These are phyloP conservation scores for Lampris incognitus DNA, from an alignment of 2,113 vertebrate species.

Conservation along the genomic window DNA sequence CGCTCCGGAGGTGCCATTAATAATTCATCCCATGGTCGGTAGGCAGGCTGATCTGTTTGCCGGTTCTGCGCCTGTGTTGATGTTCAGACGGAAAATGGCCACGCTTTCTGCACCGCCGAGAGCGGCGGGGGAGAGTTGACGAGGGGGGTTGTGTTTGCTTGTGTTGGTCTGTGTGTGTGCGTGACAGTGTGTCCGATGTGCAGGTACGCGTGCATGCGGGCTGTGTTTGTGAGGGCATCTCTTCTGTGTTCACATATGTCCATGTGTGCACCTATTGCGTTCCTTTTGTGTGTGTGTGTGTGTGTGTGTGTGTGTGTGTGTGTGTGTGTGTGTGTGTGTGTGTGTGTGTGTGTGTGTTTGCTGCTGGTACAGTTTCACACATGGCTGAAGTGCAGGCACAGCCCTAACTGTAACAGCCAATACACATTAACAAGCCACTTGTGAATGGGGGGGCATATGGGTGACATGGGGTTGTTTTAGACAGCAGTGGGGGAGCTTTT, in stretches of 20 bases:
- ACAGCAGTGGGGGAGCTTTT: constrained; percentile 16
- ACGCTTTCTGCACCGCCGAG: constrained; percentile 16
- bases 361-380: constrained; percentile 22
- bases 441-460: constrained; percentile 4
- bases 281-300: no score
- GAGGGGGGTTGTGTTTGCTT: background rate
- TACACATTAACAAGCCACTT: constrained; percentile 57
- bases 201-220: no score
- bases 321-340: background rate
- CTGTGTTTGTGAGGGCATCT: no score
- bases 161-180: background rate
- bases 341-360: background rate
- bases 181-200: no score
- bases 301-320: no score
- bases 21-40: constrained; percentile 30
- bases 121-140: background rate
- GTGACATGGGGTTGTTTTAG: constrained; percentile 2
- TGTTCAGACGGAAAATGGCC: background rate
- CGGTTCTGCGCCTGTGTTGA: background rate
- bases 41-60: background rate
- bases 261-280: no score
- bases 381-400: constrained; percentile 56
- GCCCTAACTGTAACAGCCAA: constrained; percentile 20
- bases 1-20: constrained; percentile 11
- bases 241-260: no score